Base-by-base conservation (phyloP, 2,113 vertebrate genomes). In the Gallinago undulata region DNA sequence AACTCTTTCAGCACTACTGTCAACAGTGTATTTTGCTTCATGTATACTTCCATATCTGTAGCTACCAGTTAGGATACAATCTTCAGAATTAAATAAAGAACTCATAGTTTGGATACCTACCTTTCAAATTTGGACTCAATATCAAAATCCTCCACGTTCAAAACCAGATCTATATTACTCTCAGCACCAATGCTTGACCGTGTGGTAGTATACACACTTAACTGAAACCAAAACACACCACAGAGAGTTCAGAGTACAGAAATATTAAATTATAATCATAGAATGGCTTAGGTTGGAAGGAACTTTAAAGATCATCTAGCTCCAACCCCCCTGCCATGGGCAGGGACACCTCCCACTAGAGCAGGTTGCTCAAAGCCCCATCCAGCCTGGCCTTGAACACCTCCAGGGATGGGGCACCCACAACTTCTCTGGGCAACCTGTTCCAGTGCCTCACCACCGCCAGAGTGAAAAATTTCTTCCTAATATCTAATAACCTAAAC, bases 181-280 rank as follows among this genome's bases (percentile, higher is more conserved):
- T 99, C 99, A 10, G 96, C 93, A 59, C 97, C 98, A 39, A 98
- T 97, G 90, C 62, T 98, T 67, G 98, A 98, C 33, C 98, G 97
- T 6, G 99, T 99, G 21, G 99, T 96, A 8, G 99, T 99, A 89
- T 99, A 99, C 72, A 99, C 98, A 2, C 99, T 99, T 72, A 99
- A 93, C 99, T 99, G 96, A 60, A 97, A 97, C 2, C 48, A 48
- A 80, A 88, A 28, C 53, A 35, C 31, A 51, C 53, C 27, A 68
- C 0, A 35, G 30, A 70, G 31, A 27, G 31, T 45, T 91, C 9
- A 93, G 60, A 39, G 3, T 1, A 45, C 5, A 15, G 33, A 51
- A 78, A 82, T 7, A 9, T 1, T 11, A 30, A 37, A 4, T 9
- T 28, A 63, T 17, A 63, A 39, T 39, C 60, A 39, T 3, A 28